These are phyloP conservation scores for Oscheius sp. DNA, from an alignment of 2,888 invertebrate genomes.

Conservation along the genomic window DNA sequence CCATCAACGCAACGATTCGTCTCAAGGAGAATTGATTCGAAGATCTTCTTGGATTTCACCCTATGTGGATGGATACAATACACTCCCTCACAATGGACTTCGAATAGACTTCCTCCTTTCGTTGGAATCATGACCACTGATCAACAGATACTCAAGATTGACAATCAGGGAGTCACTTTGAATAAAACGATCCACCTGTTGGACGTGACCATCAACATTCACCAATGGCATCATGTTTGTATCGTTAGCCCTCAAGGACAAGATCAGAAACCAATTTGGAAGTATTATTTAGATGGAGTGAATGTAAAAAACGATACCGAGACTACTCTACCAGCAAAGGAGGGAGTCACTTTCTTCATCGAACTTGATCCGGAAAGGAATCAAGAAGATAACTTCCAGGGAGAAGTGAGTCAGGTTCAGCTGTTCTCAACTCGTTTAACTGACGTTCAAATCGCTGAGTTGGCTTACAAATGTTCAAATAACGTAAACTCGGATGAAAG, in stretches of 20 bases:
- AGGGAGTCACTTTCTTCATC: constrained; percentile 8
- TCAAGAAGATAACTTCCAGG: constrained; percentile 7
- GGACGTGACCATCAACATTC: neutral
- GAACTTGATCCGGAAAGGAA: neutral
- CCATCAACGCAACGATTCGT: constrained; percentile 22
- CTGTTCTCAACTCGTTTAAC: constrained; percentile 14
- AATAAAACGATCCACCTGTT: neutral
- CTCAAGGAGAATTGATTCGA: constrained; percentile 6
- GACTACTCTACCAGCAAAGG: constrained; percentile 20
- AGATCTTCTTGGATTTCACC: constrained; percentile 22
- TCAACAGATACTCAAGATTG: neutral
- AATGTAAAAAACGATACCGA: constrained; percentile 12
- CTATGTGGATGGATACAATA: constrained; percentile 31
- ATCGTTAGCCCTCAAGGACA: constrained; percentile 10
- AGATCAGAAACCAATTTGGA: constrained; percentile 18
- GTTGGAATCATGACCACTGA: constrained; percentile 14
- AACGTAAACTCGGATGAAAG: neutral
- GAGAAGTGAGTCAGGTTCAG: constrained; percentile 27
- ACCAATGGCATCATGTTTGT: constrained; percentile 30
- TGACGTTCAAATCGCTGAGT: constrained; percentile 6
- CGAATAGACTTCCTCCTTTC: constrained; percentile 20
- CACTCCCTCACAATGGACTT: neutral
- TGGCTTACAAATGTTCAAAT: constrained; percentile 23
- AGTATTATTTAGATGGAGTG: constrained; percentile 18
- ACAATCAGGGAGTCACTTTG: constrained; percentile 23